These are phyloP conservation scores for Loripinus fragilis DNA, from an alignment of 2,888 invertebrate genomes.

Conservation along the genomic window DNA sequence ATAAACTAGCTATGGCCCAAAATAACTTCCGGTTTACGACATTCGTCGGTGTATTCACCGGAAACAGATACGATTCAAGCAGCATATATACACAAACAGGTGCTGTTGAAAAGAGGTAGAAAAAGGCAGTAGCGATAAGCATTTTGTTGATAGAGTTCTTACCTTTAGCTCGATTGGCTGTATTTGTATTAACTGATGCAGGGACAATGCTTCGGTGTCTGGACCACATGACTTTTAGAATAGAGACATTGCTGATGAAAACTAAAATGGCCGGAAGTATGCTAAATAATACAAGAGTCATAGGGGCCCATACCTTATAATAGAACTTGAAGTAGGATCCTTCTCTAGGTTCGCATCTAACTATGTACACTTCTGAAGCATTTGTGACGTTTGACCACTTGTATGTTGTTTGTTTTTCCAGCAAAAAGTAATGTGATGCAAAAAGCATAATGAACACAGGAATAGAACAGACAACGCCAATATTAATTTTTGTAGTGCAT, in stretches of 20 bases:
- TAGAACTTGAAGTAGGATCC: not conserved
- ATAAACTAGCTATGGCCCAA: slow-evolving; percentile 12
- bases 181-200: not conserved
- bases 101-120: slow-evolving; percentile 6
- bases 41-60: not conserved
- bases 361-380: not conserved
- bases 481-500: not conserved
- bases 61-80: not conserved
- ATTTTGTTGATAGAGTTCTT: not conserved
- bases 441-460: not conserved
- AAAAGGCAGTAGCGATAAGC: not conserved
- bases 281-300: not conserved
- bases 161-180: not conserved
- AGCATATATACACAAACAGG: slow-evolving; percentile 14
- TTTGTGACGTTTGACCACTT: not conserved
- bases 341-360: slow-evolving; percentile 5
- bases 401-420: slow-evolving; percentile 11
- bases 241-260: not conserved
- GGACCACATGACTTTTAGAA: not conserved
- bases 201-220: not conserved
- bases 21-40: slow-evolving; percentile 7
- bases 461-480: not conserved
- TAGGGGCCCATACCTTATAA: slow-evolving; percentile 6
- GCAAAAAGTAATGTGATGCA: not conserved
- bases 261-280: not conserved